Evolutionary conservation across 92 coral and sea anemone genomes (phyloP), one percentile per base, ranked within the genome.

Genomic region (Ricordea florida): DNA sequence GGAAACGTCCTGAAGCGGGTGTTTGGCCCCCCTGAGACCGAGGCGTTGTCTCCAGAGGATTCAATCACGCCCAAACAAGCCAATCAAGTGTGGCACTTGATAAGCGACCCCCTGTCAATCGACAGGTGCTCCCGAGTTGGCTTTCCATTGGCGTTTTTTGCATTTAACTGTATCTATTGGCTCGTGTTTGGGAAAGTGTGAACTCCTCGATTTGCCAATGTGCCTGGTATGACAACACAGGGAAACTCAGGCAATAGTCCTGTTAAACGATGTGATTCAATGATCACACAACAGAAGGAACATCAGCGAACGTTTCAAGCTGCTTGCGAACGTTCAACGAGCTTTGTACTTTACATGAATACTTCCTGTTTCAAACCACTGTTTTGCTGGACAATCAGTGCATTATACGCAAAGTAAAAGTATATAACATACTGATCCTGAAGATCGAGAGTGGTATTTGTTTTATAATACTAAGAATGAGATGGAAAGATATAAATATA

Each of bases 91-190:
- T 49, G 75, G 59, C 35, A 41, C 32, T 18, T 65, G 27, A 63
- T 76, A 14, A n/a, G 74, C 5, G 67, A 86, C 36, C 91, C 91
- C 6, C 28, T 77, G 14, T 35, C 49, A 0, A 88, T 94, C 41
- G 98, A 94, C 78, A 89, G 36, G 28, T 41, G 85, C 25, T 92
- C 98, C 52, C 91, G 98, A 13, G 56, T 91, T 32, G 91, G 93
- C 10, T 94, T 91, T 28, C 97, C 96, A 9, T 38, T 94, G 46
- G 67, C 92, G 21, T 94, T 94, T 72, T 53, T 94, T 26, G 92
- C 80, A 17, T 94, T 94, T 40, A 94, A 94, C 38, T 80, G 86
- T 20, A 70, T 89, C 53, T 94, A 94, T 46, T 94, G 98, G 98
- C 86, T 85, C 43, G 83, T 80, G 18, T 87, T 85, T 59, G 89